Evolutionary conservation across 2,888 invertebrate species (phyloP).

Genomic region (Nesidiocoris tenuis): DNA sequence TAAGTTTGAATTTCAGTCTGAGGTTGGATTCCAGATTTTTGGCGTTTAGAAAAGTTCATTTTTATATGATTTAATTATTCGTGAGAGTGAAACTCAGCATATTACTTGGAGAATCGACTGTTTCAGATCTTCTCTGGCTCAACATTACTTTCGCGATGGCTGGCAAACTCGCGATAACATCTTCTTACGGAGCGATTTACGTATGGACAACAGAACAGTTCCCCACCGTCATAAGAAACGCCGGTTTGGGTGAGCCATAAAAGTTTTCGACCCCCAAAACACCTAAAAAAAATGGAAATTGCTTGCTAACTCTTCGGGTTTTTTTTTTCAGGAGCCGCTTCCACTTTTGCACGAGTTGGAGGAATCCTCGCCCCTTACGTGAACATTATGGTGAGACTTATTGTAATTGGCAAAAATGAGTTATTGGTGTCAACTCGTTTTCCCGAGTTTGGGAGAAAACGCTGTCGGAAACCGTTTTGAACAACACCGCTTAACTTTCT

Average conservation of each 20-base stretch:
- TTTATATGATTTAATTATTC: too few relatives aligned
- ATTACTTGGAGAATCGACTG: too few relatives aligned
- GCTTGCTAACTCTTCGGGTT: neutral
- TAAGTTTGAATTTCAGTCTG: too few relatives aligned
- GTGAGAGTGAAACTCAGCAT: too few relatives aligned
- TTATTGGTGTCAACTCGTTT: too few relatives aligned
- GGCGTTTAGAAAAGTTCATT: too few relatives aligned
- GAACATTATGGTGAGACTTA: conserved; percentile 58
- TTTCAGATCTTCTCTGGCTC: conserved; percentile 60
- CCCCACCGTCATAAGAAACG: conserved; percentile 69
- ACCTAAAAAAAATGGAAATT: neutral
- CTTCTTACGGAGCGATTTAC: conserved; percentile 72
- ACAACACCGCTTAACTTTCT: too few relatives aligned
- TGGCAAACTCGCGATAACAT: conserved; percentile 71
- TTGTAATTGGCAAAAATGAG: too few relatives aligned
- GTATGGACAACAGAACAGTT: conserved; percentile 74
- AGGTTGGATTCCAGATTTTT: too few relatives aligned
- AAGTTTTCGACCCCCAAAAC: neutral
- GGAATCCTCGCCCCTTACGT: conserved; percentile 65
- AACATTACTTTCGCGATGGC: conserved; percentile 65
- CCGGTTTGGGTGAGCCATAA: conserved; percentile 59
- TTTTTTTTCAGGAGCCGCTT: conserved; percentile 59
- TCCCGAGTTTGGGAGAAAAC: too few relatives aligned
- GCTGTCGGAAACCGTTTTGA: too few relatives aligned
- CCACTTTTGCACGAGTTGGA: conserved; percentile 64